Base-by-base conservation (phyloP, 2,888 invertebrate genomes). In the Bruchidius siliquastri region DNA sequence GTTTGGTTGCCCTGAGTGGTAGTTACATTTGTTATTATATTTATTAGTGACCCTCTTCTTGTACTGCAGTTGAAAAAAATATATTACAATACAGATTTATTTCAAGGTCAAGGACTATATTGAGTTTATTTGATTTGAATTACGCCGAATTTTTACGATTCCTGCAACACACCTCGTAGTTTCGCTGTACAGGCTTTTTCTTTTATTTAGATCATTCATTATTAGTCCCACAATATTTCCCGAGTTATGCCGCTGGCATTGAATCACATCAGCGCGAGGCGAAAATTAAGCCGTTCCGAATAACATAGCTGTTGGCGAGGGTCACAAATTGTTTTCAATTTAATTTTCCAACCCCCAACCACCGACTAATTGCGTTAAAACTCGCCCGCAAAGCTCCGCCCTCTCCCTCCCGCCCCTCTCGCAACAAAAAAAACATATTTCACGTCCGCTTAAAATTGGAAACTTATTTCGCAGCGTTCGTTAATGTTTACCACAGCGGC, bases 311-410 rank as follows among this genome's bases (percentile, higher is more conserved):
- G 49, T 49, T 49, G 49, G 68, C 8, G 21, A 22, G 22, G 68
- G 21, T 68, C 21, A 22, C 68, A 68, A 68, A 68, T 68, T 68
- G 68, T 68, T 68, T 68, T 68, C 68, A 68, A 22, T 68, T 22
- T 21, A 68, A 68, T 21, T 68, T 68, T 68, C 22, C 68, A 21
- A 21, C 68, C 68, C 21, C 68, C 68, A 20, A 68, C 68, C 22
- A 68, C 68, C 20, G 68, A 21, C 20, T 22, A 68, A 68, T 68
- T 68, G 22, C 22, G 22, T 68, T 68, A 68, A 68, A 68, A 68
- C 21, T 68, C 22, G 20, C n/a, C 22, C 68, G 68, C 22, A 21
- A 68, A n/a, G 21, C 68, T 6, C 68, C 49, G 49, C 49, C 49
- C 49, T 18, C 1, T 18, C 49, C 49, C 18, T 8, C 8, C 6